These are phyloP conservation scores for Calliphora vomitoria DNA, from an alignment of 2,888 invertebrate genomes.

Conservation along the genomic window DNA sequence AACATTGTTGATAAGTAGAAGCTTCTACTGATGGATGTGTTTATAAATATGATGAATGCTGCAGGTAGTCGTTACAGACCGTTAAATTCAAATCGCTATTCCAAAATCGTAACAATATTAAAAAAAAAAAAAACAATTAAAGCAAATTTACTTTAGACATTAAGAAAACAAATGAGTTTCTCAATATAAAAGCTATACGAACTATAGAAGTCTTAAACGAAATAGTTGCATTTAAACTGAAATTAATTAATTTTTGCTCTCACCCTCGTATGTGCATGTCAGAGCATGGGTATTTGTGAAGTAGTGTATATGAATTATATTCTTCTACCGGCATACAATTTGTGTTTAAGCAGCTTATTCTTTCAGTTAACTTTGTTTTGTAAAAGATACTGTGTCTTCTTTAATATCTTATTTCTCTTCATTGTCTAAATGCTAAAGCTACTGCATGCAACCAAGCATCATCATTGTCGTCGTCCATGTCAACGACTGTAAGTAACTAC, in stretches of 20 bases:
- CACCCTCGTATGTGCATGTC: background rate
- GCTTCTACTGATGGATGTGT: no score
- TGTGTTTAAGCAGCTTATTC: slow-evolving; percentile 42
- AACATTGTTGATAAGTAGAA: no score
- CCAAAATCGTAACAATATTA: no score
- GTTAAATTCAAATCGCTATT: no score
- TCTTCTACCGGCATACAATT: background rate
- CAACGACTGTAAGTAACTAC: slow-evolving; percentile 12
- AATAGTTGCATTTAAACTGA: no score
- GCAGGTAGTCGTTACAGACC: no score
- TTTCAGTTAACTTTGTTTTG: background rate
- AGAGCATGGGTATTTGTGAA: background rate
- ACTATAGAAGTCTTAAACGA: no score
- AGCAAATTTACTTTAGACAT: background rate
- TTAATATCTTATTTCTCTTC: background rate
- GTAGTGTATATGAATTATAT: background rate
- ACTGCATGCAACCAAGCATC: slow-evolving; percentile 25
- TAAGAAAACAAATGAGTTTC: no score
- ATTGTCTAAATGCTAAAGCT: slow-evolving; percentile 13
- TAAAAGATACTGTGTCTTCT: slow-evolving; percentile 1
- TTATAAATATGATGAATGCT: no score
- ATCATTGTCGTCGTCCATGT: slow-evolving; percentile 39
- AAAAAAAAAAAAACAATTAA: no score
- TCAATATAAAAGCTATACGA: no score
- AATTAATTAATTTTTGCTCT: no score